Conservation (phyloP, 1,140 invertebrate species). For the Zaprionus inermis region DNA sequence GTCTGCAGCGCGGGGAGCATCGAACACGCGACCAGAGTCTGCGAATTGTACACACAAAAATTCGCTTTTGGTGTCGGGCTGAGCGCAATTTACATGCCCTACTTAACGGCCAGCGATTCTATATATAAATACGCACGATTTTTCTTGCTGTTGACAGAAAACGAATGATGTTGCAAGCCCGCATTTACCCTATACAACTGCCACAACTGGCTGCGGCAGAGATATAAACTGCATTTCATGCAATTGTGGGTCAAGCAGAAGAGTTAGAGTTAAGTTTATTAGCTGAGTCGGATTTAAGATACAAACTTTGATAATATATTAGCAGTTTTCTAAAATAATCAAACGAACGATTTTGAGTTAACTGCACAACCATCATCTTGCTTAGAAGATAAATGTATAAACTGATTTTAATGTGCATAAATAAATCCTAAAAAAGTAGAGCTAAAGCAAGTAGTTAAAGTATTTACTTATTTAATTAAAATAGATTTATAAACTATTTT, state of each 20-base stretch:
- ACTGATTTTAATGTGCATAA: too few relatives aligned
- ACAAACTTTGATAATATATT: too few relatives aligned
- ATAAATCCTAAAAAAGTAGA: too few relatives aligned
- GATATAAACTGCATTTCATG: background rate
- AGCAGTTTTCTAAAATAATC: too few relatives aligned
- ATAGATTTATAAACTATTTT: too few relatives aligned
- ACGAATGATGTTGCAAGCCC: background rate
- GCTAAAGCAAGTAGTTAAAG: too few relatives aligned
- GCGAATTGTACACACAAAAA: slow-evolving; percentile 69
- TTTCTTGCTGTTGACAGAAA: slow-evolving; percentile 41
- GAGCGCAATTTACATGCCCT: slow-evolving; percentile 68
- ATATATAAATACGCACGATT: slow-evolving; percentile 57
- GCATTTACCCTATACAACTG: background rate
- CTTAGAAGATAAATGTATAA: too few relatives aligned
- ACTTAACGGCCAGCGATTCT: slow-evolving; percentile 41
- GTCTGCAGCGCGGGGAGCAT: slow-evolving; percentile 18
- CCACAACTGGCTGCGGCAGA: background rate
- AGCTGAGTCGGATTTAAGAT: too few relatives aligned
- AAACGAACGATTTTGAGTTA: too few relatives aligned
- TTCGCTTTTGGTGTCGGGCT: slow-evolving; percentile 38
- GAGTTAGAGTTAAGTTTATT: too few relatives aligned
- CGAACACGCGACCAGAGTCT: slow-evolving; percentile 68
- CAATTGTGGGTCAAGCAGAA: background rate
- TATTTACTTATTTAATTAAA: too few relatives aligned
- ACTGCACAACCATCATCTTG: too few relatives aligned